Percentiles rank a stretch among this genome's conserved stretches.
These are phyloP conservation scores for Cyprinus carpio DNA, from an alignment of 2,113 vertebrate genomes.

Conservation along the genomic window DNA sequence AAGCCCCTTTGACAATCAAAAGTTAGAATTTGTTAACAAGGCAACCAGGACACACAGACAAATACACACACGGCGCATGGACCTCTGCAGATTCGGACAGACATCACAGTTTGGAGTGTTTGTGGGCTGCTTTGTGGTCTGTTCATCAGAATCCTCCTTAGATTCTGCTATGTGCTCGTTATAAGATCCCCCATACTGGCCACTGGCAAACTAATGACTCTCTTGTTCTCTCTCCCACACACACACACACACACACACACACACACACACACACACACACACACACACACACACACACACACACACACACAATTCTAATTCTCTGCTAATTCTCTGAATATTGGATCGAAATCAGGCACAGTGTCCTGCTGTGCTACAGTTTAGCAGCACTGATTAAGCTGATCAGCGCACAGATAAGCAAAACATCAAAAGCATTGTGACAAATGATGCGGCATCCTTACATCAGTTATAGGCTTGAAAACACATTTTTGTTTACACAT, in stretches of 20 bases:
- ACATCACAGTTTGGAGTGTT: constrained; percentile 29
- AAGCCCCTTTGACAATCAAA: not conserved
- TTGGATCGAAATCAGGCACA: not conserved
- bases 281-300: not conserved
- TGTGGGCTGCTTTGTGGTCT: constrained; percentile 34
- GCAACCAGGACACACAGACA: not conserved
- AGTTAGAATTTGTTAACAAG: constrained; percentile 23
- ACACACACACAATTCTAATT: not conserved
- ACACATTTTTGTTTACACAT: not conserved
- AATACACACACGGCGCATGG: not conserved
- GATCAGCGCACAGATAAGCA: not conserved
- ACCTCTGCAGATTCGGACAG: not conserved
- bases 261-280: not conserved
- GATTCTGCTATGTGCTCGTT: constrained; percentile 43
- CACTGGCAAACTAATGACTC: constrained; percentile 35
- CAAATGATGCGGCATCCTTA: not conserved
- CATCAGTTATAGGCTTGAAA: no score
- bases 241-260: not conserved
- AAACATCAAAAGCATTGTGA: not conserved
- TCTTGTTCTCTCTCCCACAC: not conserved
- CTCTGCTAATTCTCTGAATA: not conserved
- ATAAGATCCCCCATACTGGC: constrained; percentile 32
- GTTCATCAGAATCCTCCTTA: constrained; percentile 34
- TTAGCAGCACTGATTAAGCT: constrained; percentile 3
- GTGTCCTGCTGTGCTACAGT: not conserved